These are phyloP conservation scores for Leguminivora glycinivorella DNA, from an alignment of 1,140 invertebrate genomes.

Conservation along the genomic window DNA sequence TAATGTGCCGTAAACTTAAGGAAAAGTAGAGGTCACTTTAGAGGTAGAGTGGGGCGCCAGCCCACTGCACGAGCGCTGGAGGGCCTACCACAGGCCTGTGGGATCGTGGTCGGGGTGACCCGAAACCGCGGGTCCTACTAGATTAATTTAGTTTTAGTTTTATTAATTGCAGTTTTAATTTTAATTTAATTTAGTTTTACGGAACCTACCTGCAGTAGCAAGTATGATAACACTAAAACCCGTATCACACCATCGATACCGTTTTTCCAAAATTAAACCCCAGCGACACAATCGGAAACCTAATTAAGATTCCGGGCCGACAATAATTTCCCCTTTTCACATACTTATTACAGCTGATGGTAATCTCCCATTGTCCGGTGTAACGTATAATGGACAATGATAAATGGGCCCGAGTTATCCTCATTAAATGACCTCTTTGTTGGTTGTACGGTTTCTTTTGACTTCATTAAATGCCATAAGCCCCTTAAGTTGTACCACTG, in stretches of 20 bases:
- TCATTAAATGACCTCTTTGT: constrained; percentile 13
- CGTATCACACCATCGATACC: not conserved
- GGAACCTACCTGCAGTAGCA: too few species aligned
- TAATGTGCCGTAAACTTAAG: too few species aligned
- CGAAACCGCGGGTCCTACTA: too few species aligned
- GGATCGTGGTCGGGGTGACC: too few species aligned
- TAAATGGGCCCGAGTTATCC: constrained; percentile 35
- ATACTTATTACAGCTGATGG: constrained; percentile 41
- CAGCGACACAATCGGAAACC: constrained; percentile 20
- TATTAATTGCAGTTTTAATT: too few species aligned
- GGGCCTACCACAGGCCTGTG: too few species aligned
- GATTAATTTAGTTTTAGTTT: too few species aligned
- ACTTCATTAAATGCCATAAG: constrained; percentile 1
- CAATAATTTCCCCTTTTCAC: constrained; percentile 30
- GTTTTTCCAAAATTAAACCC: constrained; percentile 28
- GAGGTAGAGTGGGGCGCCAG: too few species aligned
- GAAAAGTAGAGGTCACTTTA: too few species aligned
- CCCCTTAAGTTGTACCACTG: too few species aligned
- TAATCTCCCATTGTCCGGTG: constrained; percentile 42
- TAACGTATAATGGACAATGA: constrained; percentile 41
- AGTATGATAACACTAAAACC: not conserved
- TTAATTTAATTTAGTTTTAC: too few species aligned
- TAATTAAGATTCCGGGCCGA: constrained; percentile 43
- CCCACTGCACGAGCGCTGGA: too few species aligned
- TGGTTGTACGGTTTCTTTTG: not conserved